phyloP scores from a whole-genome alignment of 2,888 invertebrate genomes.

The Tethea ocularis region DNA sequence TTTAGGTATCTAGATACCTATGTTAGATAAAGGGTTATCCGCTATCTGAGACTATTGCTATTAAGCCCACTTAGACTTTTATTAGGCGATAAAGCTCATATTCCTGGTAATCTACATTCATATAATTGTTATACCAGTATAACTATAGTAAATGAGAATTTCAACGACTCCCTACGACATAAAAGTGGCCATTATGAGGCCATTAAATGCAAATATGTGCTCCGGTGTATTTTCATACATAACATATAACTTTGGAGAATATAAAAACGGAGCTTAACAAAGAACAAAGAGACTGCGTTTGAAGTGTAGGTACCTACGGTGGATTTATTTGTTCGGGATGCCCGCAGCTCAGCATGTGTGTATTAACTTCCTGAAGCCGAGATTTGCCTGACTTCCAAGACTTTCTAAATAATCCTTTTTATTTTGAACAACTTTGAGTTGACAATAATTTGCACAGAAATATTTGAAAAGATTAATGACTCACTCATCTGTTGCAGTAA shows the following conservation, averaged over 20 bases:
- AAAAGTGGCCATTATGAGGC: conserved; percentile 33
- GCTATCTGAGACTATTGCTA: background rate
- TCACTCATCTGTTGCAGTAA: background rate
- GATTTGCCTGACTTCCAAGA: background rate
- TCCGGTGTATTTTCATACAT: conserved; percentile 28
- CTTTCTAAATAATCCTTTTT: background rate
- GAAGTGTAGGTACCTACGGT: conserved; percentile 15
- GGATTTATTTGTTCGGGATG: conserved; percentile 2
- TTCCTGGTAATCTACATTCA: background rate
- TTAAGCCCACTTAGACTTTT: background rate
- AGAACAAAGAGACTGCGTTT: conserved; percentile 19
- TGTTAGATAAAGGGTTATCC: too few relatives aligned
- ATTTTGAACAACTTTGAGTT: background rate
- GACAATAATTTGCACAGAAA: background rate
- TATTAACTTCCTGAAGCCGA: conserved; percentile 7
- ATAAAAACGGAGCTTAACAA: conserved; percentile 26
- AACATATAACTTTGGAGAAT: conserved; percentile 24
- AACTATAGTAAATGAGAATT: conserved; percentile 3
- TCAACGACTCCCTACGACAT: conserved; percentile 18
- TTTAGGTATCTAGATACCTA: too few relatives aligned
- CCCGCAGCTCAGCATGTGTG: conserved; percentile 11
- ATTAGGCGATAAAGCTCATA: conserved; percentile 2
- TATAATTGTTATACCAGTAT: background rate
- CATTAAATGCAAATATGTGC: conserved; percentile 31
- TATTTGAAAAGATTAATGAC: background rate